Evolutionary conservation across 2,888 invertebrate genomes (phyloP).

Genomic region (Torymus aiolomorphi): DNA sequence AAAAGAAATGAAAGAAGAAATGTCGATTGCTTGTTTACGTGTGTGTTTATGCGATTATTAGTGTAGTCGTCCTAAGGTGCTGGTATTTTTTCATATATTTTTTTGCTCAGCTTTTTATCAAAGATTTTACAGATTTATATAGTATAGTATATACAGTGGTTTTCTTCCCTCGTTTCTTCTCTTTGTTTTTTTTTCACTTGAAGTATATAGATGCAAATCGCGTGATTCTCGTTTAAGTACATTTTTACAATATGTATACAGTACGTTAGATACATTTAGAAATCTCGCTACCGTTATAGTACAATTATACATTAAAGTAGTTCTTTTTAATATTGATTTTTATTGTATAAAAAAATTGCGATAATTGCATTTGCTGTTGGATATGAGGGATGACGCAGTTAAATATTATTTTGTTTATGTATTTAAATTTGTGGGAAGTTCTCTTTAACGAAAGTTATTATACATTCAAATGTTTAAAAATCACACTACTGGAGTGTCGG

Average conservation of each 20-base stretch:
- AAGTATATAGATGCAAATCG: constrained; percentile 41
- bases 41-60: constrained; percentile 40
- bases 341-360: constrained; percentile 49
- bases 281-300: constrained; percentile 50
- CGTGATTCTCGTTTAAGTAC: constrained; percentile 43
- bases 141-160: constrained; percentile 51
- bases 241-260: constrained; percentile 55
- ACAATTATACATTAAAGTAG: constrained; percentile 53
- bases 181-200: background rate
- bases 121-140: constrained; percentile 54
- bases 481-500: constrained; percentile 16
- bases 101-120: constrained; percentile 38
- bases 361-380: constrained; percentile 23
- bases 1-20: constrained; percentile 20
- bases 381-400: constrained; percentile 31
- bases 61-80: constrained; percentile 42
- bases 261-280: constrained; percentile 53
- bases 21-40: constrained; percentile 43
- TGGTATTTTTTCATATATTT: constrained; percentile 38
- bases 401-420: constrained; percentile 1
- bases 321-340: constrained; percentile 49
- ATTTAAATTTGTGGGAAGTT: constrained; percentile 11
- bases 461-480: constrained; percentile 39
- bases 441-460: constrained; percentile 15
- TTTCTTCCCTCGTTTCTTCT: background rate